phyloP scores from a whole-genome alignment of 1,140 invertebrate species.

The Gryon sp. region DNA sequence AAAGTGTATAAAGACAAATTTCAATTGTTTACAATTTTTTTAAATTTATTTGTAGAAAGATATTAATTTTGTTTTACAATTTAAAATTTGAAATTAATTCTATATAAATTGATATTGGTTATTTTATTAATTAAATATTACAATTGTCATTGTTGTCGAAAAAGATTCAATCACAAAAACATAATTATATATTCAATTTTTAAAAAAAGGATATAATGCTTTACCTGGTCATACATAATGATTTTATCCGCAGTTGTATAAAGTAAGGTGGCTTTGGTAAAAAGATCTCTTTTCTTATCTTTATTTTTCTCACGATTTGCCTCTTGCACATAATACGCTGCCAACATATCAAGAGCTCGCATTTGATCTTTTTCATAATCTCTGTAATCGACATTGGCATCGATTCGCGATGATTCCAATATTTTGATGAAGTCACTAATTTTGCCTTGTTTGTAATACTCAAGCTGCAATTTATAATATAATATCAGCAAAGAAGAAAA shows the following conservation, averaged over 20 bases:
- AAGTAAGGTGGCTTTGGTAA: constrained; percentile 96
- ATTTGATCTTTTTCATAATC: constrained; percentile 98
- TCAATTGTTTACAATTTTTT: constrained; percentile 2
- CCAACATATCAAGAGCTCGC: constrained; percentile 96
- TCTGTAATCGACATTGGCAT: constrained; percentile 93
- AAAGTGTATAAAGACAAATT: too few relatives aligned
- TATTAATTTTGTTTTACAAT: too few relatives aligned
- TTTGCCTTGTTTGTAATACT: constrained; percentile 97
- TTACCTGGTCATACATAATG: constrained; percentile 99
- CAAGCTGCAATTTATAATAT: constrained; percentile 84
- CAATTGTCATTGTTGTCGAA: too few relatives aligned
- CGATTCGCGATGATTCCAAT: constrained; percentile 90
- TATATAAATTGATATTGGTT: too few relatives aligned
- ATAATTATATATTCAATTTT: neutral
- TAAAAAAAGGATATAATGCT: neutral
- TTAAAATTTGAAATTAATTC: too few relatives aligned
- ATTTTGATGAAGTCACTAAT: constrained; percentile 96
- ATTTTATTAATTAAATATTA: neutral
- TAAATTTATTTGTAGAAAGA: constrained; percentile 14
- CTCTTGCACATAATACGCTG: constrained; percentile 98
- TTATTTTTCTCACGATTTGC: constrained; percentile 97
- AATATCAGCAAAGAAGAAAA: neutral
- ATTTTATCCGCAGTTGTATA: constrained; percentile 99
- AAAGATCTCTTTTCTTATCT: constrained; percentile 96
- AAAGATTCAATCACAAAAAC: too few relatives aligned